These are phyloP conservation scores for Leptura quadrifasciata DNA, from an alignment of 2,888 invertebrate genomes.

Conservation along the genomic window DNA sequence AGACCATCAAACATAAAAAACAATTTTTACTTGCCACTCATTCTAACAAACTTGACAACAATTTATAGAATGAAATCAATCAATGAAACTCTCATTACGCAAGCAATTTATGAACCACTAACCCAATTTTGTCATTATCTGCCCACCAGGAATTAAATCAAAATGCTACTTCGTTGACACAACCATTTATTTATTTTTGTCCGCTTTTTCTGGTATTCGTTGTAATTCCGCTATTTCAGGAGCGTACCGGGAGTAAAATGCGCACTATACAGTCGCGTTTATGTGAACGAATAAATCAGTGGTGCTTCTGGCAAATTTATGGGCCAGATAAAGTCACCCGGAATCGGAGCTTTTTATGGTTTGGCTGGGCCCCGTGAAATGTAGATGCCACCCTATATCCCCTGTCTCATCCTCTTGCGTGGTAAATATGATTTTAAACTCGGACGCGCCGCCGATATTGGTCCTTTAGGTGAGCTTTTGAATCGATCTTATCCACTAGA, in stretches of 20 bases:
- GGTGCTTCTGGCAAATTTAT: slow-evolving; percentile 75
- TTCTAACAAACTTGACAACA: not conserved
- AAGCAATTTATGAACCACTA: not conserved
- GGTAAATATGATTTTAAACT: slow-evolving; percentile 73
- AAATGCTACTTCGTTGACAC: slow-evolving; percentile 16
- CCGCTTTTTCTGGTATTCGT: slow-evolving; percentile 26
- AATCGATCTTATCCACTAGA: slow-evolving; percentile 67
- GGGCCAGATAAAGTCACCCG: slow-evolving; percentile 74
- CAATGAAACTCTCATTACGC: not conserved
- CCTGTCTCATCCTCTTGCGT: slow-evolving; percentile 51
- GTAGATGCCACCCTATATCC: slow-evolving; percentile 68
- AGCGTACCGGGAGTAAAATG: slow-evolving; percentile 28
- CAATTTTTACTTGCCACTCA: not conserved
- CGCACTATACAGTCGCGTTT: slow-evolving; percentile 65
- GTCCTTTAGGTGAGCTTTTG: slow-evolving; percentile 69
- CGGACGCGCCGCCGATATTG: slow-evolving; percentile 69
- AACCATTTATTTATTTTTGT: slow-evolving; percentile 28
- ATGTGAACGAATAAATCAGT: slow-evolving; percentile 75
- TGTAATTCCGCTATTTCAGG: slow-evolving; percentile 29
- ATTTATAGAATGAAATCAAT: not conserved
- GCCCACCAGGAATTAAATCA: not conserved
- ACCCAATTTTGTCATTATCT: not conserved
- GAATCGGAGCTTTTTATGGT: slow-evolving; percentile 74
- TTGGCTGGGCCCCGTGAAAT: slow-evolving; percentile 72
- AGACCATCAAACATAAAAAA: no score